Conservation (phyloP, 2,888 invertebrate genomes). For the Nemoura dubitans region DNA sequence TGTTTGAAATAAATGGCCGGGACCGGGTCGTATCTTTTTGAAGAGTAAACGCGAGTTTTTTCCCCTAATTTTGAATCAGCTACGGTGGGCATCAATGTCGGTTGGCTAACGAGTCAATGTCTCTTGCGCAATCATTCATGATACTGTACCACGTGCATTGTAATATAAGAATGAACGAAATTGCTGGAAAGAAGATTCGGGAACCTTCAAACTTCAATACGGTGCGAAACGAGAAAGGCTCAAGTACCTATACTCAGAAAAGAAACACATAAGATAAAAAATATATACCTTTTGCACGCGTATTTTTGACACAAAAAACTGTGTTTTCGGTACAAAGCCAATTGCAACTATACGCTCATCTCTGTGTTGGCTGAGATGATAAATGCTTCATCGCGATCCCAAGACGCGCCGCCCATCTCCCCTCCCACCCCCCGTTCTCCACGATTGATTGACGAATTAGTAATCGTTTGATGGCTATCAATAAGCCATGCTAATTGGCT, state of each 20-base stretch:
- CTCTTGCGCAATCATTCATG: neutral
- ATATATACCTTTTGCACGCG: neutral
- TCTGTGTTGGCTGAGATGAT: neutral
- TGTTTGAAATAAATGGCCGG: neutral
- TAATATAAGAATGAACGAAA: neutral
- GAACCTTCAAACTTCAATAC: neutral
- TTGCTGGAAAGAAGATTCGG: neutral
- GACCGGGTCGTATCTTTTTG: too few relatives aligned
- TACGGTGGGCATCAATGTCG: neutral
- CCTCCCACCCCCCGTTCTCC: neutral
- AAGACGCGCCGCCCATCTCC: neutral
- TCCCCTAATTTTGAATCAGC: neutral
- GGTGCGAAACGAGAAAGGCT: neutral
- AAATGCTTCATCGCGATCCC: neutral
- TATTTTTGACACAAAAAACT: neutral
- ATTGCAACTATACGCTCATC: neutral
- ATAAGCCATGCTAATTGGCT: neutral
- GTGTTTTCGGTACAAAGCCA: neutral
- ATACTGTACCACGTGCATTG: neutral
- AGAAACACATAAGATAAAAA: neutral
- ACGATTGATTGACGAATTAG: neutral
- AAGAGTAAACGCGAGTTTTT: neutral
- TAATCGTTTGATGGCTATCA: conserved; percentile 1
- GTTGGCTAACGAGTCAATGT: neutral
- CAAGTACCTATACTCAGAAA: neutral